Percentiles rank a stretch among this genome's conserved stretches.
These are phyloP conservation scores for Hypomesus transpacificus DNA, from an alignment of 2,113 vertebrate genomes.

Conservation along the genomic window DNA sequence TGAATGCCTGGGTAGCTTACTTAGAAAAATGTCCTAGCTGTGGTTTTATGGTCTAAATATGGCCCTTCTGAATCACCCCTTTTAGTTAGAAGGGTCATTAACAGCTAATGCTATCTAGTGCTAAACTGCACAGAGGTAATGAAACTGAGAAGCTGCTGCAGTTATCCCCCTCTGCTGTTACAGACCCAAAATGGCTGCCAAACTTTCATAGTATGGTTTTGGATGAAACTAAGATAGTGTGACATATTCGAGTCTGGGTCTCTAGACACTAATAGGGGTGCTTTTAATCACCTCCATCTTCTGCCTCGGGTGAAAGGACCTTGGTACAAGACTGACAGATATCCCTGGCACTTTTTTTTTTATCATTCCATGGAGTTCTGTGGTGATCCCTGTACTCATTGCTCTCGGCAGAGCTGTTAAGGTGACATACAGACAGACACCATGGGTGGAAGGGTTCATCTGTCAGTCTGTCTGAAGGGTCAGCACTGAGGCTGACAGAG, in stretches of 20 bases:
- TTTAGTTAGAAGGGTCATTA: conserved; percentile 63
- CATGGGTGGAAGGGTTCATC: background rate
- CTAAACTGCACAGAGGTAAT: conserved; percentile 56
- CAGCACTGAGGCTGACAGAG: conserved; percentile 10
- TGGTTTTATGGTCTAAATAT: conserved; percentile 41
- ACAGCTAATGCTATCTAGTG: conserved; percentile 61
- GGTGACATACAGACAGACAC: conserved; percentile 30
- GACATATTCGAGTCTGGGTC: conserved; percentile 50
- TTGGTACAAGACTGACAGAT: conserved; percentile 17
- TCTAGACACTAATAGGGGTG: conserved; percentile 30
- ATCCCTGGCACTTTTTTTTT: conserved; percentile 21
- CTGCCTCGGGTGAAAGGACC: conserved; percentile 21
- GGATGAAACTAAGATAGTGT: conserved; percentile 53
- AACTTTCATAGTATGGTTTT: conserved; percentile 7
- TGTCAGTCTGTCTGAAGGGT: conserved; percentile 14
- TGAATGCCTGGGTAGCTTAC: conserved; percentile 40
- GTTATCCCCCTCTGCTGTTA: conserved; percentile 45
- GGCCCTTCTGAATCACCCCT: conserved; percentile 54
- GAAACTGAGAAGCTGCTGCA: conserved; percentile 48
- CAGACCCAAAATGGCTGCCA: conserved; percentile 48
- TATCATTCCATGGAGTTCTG: conserved; percentile 22
- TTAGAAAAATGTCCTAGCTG: conserved; percentile 41
- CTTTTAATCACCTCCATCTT: conserved; percentile 30
- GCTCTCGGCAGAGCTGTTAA: conserved; percentile 37
- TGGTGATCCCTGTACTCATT: conserved; percentile 27